These are phyloP conservation scores for Tetanocera ferruginea DNA, from an alignment of 2,888 invertebrate genomes.

Conservation along the genomic window DNA sequence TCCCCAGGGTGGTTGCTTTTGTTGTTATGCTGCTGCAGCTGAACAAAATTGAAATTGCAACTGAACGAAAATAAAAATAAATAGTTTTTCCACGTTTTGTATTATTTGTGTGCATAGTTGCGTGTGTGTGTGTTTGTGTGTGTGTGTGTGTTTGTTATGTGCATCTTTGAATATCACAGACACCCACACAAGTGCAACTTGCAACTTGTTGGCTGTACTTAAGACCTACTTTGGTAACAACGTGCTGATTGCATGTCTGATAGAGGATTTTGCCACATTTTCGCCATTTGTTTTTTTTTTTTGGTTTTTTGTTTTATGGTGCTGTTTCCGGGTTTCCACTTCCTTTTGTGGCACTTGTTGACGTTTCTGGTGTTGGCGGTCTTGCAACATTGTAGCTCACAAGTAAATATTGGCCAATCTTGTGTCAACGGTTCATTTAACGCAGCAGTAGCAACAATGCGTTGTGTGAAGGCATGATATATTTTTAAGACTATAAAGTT, in stretches of 20 bases:
- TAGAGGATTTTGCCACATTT: constrained; percentile 31
- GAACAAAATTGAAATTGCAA: constrained; percentile 22
- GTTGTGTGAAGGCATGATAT: not conserved
- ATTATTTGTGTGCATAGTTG: constrained; percentile 3
- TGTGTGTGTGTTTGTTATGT: not conserved
- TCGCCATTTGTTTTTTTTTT: constrained; percentile 20
- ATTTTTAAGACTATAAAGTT: not conserved
- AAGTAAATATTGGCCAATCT: constrained; percentile 44
- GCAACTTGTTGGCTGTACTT: constrained; percentile 35
- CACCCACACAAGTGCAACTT: constrained; percentile 11
- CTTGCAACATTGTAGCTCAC: constrained; percentile 17
- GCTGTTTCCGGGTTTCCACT: not conserved
- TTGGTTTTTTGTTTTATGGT: not conserved
- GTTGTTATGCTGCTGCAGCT: not conserved
- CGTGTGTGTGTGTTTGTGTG: not conserved
- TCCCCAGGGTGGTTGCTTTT: not conserved
- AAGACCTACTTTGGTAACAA: constrained; percentile 23
- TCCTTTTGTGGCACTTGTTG: constrained; percentile 24
- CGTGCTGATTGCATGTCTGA: constrained; percentile 34
- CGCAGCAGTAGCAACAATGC: constrained; percentile 17
- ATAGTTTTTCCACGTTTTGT: not conserved
- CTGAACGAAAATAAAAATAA: constrained; percentile 13
- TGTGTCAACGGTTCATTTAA: constrained; percentile 43
- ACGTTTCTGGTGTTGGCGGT: constrained; percentile 10
- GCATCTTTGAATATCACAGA: not conserved